These are phyloP conservation scores for Mugil cephalus DNA, from an alignment of 2,113 vertebrate species.

Conservation along the genomic window DNA sequence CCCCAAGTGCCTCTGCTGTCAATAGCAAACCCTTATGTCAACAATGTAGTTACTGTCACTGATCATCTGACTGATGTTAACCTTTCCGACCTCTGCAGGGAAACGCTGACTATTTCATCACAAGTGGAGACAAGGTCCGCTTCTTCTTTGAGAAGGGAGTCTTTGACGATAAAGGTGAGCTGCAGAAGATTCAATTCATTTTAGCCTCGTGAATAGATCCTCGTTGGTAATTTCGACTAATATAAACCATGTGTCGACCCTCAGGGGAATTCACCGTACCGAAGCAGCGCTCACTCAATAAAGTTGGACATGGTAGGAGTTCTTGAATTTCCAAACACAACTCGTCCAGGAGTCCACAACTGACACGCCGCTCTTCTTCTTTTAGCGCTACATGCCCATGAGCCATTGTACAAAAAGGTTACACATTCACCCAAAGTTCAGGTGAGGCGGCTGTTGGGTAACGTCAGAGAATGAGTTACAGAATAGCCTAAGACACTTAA, in stretches of 20 bases:
- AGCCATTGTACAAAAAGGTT: conserved; percentile 88
- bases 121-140: conserved; percentile 94
- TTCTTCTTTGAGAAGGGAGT: conserved; percentile 98
- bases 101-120: conserved; percentile 93
- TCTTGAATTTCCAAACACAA: neutral
- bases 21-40: conserved; percentile 44
- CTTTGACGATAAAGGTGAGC: conserved; percentile 90
- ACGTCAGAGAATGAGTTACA: neutral
- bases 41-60: conserved; percentile 15
- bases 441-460: conserved; percentile 81
- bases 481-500: conserved; percentile 11
- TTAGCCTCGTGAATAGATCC: neutral
- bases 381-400: conserved; percentile 90
- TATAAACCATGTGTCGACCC: conserved; percentile 17
- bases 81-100: conserved; percentile 82
- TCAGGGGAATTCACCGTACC: conserved; percentile 90
- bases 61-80: conserved; percentile 15
- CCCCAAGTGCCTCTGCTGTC: neutral
- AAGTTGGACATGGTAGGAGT: conserved; percentile 93
- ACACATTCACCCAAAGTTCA: conserved; percentile 91
- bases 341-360: neutral
- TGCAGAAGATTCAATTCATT: neutral
- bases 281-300: conserved; percentile 91
- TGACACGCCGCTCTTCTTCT: conserved; percentile 6
- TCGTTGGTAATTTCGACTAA: neutral